phyloP scores from a whole-genome alignment of 2,888 invertebrate species.

The Abrostola triplasia region DNA sequence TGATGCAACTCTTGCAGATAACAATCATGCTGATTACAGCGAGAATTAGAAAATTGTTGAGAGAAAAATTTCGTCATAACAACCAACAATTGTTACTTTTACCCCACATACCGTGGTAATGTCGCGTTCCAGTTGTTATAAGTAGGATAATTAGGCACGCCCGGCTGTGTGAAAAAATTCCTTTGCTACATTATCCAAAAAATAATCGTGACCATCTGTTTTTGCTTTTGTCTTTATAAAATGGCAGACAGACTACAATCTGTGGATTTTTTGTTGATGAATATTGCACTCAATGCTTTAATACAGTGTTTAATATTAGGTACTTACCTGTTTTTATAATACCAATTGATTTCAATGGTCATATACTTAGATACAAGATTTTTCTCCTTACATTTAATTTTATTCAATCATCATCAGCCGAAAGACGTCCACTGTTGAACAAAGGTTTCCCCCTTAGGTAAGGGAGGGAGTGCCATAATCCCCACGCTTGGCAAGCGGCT shows the following conservation, averaged over 20 bases:
- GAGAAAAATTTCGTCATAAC: conserved; percentile 60
- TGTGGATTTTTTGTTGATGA: neutral
- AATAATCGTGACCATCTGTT: conserved; percentile 2
- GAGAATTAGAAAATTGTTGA: conserved; percentile 58
- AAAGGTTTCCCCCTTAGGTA: too few relatives aligned
- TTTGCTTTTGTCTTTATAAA: neutral
- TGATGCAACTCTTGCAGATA: conserved; percentile 60
- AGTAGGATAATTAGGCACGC: conserved; percentile 28
- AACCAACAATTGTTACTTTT: conserved; percentile 50
- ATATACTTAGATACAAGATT: too few relatives aligned
- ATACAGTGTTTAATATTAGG: neutral
- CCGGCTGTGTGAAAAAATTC: conserved; percentile 30
- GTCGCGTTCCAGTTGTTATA: conserved; percentile 24
- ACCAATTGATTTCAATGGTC: too few relatives aligned
- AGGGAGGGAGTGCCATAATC: too few relatives aligned
- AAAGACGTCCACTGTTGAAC: too few relatives aligned
- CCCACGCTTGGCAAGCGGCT: too few relatives aligned
- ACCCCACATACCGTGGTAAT: conserved; percentile 40
- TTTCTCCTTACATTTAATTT: too few relatives aligned
- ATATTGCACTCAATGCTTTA: neutral
- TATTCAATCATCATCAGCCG: too few relatives aligned
- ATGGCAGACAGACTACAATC: neutral
- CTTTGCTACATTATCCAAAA: conserved; percentile 22
- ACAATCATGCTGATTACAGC: conserved; percentile 58
- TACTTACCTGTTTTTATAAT: too few relatives aligned